Base-by-base conservation (phyloP, 2,888 invertebrate genomes). In the Pheosia tremula region DNA sequence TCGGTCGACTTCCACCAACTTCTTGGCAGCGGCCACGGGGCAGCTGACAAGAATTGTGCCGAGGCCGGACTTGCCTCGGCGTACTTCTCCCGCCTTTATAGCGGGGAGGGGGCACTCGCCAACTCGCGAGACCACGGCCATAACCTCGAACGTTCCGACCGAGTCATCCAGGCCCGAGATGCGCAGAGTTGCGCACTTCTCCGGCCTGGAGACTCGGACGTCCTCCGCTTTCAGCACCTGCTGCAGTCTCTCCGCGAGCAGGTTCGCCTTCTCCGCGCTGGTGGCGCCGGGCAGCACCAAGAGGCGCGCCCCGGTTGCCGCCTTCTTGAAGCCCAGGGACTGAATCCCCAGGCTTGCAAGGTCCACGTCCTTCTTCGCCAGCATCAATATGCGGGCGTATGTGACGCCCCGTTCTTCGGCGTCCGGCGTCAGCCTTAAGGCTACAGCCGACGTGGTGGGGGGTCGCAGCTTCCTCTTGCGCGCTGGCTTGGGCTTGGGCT, bases 361-460 rank as follows among this genome's bases (percentile, higher is more conserved):
- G n/a, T n/a, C n/a, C n/a, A n/a, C n/a, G n/a, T n/a, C n/a, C n/a
- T n/a, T n/a, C n/a, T n/a, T n/a, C n/a, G n/a, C n/a, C n/a, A n/a
- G n/a, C n/a, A n/a, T n/a, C n/a, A n/a, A n/a, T n/a, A n/a, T n/a
- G n/a, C n/a, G n/a, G n/a, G n/a, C n/a, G n/a, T n/a, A n/a, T n/a
- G n/a, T n/a, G n/a, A n/a, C n/a, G n/a, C n/a, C n/a, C n/a, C n/a
- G n/a, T n/a, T n/a, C n/a, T n/a, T n/a, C n/a, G n/a, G 64, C 74
- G 10, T 43, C 66, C 5, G 67, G 64, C 54, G 47, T 57, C 9
- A 73, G 43, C 0, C 64, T 63, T 0, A 74, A 55, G 5, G 66
- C 56, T 5, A 72, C 63, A 6, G 70, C 71, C 1, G 68, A 37
- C 0, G 69, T 58, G 0, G 52, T 49, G 2, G 72, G 71, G 43